Percentiles rank a stretch among this genome's conserved stretches.
Evolutionary conservation across 2,797 vertebrate genomes (phyloP).

Genomic region (Linurgus olivaceus): DNA sequence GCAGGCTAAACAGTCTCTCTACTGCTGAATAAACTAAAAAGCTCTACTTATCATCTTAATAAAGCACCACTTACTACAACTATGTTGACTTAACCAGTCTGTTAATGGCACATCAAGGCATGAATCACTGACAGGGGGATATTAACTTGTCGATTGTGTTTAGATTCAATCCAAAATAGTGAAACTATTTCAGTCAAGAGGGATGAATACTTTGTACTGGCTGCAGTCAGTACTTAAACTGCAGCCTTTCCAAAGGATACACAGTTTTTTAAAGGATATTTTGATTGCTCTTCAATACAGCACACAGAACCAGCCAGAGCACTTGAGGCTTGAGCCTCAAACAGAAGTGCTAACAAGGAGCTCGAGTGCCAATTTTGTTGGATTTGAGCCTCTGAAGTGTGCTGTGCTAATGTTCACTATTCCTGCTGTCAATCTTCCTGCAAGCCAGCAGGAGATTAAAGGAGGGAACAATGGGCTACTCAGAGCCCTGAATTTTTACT

Average conservation of each 20-base stretch:
- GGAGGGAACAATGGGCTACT: slow-evolving; percentile 25
- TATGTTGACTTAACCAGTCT: slow-evolving; percentile 50
- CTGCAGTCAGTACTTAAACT: slow-evolving; percentile 4
- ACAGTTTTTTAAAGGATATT: not conserved
- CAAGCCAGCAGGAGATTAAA: slow-evolving; percentile 33
- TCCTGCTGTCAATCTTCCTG: slow-evolving; percentile 28
- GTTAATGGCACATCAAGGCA: slow-evolving; percentile 34
- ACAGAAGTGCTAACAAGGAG: slow-evolving; percentile 24
- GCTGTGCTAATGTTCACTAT: slow-evolving; percentile 6
- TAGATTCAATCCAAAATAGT: not conserved
- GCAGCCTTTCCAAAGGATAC: not conserved
- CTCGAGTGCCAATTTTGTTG: slow-evolving; percentile 35
- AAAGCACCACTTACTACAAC: slow-evolving; percentile 33
- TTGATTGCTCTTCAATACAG: slow-evolving; percentile 18
- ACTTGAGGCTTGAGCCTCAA: slow-evolving; percentile 19
- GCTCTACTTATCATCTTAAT: slow-evolving; percentile 20
- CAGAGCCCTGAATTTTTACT: not conserved
- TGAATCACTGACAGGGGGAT: slow-evolving; percentile 23
- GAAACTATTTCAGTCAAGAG: slow-evolving; percentile 24
- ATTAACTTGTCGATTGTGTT: slow-evolving; percentile 35
- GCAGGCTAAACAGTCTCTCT: not conserved
- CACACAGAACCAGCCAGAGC: not conserved
- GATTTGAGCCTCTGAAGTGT: slow-evolving; percentile 52
- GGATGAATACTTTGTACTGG: not conserved
- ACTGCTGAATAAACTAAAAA: slow-evolving; percentile 29